Evolutionary conservation across 1,140 invertebrate species (phyloP), one percentile per base, ranked within the genome.

Genomic region (Caenorhabditis remanei): DNA sequence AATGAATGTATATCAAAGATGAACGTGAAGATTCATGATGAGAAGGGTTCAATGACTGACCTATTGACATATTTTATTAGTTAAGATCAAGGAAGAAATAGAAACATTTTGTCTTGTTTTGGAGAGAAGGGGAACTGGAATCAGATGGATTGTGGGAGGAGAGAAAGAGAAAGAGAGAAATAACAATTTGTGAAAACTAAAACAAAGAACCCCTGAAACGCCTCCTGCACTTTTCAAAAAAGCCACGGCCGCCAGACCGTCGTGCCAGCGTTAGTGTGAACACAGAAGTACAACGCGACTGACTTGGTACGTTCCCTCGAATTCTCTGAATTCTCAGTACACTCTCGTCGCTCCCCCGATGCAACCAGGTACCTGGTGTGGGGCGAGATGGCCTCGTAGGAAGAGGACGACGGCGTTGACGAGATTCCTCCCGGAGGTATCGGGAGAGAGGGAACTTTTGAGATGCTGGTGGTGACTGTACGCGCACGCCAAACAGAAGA

Each of bases 191-290:
- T 71, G 13, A 50, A 79, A 79, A 53, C 21, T 11, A 79, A 79
- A 50, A 40, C n/a, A 79, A 32, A 32, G 32, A 32, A 32, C 32
- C 32, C 46, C 21, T 79, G 71, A 19, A 79, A 79, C 61, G 16
- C 9, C 9, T 9, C 65, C 40, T 71, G 65, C 65, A 71, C 65
- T 71, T 71, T 71, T 46, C 9, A 65, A 9, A 71, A 24, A 71
- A 46, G 14, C 41, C 41, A 32, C 16, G 65, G 65, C 16, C 71
- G 71, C 71, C 71, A 79, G 43, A 79, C 71, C 46, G 71, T 79
- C 46, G 71, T 79, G 71, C 71, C 71, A 79, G 71, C 19, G 71
- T 79, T 79, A 79, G 71, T 79, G 71, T 79, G 71, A 79, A 79
- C 71, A 79, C 71, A 79, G 71, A 53, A 79, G 71, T 79, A 53